Percentiles rank a stretch among this genome's conserved stretches.
Evolutionary conservation across 2,888 invertebrate species (phyloP).

Genomic region (Noctua pronuba): DNA sequence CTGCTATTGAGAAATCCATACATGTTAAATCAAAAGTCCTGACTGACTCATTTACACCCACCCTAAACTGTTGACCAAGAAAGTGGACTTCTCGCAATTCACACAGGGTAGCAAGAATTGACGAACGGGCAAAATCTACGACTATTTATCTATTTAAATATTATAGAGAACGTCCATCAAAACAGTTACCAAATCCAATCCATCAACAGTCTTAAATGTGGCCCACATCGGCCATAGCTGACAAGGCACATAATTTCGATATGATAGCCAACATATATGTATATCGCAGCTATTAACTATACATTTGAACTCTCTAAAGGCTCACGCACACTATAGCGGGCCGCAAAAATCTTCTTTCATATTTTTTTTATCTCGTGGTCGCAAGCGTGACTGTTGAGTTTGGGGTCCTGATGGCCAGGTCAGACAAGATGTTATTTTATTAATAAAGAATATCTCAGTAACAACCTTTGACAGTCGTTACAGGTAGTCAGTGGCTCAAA

Average conservation of each 20-base stretch:
- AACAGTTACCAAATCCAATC: constrained; percentile 7
- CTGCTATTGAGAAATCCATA: not conserved
- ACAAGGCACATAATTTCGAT: constrained; percentile 9
- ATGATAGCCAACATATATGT: not conserved
- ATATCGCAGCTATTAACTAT: not conserved
- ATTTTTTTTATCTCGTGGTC: not conserved
- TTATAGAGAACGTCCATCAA: not conserved
- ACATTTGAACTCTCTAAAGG: not conserved
- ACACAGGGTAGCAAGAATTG: not conserved
- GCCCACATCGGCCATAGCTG: not conserved
- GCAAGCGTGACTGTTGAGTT: not conserved
- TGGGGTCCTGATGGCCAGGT: not conserved
- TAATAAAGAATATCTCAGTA: not conserved
- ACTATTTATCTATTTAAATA: not conserved
- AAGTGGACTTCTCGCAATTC: not conserved
- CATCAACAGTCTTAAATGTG: constrained; percentile 10
- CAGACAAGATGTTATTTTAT: not conserved
- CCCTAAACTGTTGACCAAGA: too few relatives aligned
- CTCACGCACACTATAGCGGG: not conserved
- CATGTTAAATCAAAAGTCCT: not conserved
- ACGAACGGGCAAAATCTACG: not conserved
- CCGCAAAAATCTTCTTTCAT: not conserved
- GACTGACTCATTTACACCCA: not conserved
- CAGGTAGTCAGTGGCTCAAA: not conserved
- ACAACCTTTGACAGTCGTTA: not conserved